phyloP scores from a whole-genome alignment of 2,797 vertebrate genomes.

The Danio jaintianensis region DNA sequence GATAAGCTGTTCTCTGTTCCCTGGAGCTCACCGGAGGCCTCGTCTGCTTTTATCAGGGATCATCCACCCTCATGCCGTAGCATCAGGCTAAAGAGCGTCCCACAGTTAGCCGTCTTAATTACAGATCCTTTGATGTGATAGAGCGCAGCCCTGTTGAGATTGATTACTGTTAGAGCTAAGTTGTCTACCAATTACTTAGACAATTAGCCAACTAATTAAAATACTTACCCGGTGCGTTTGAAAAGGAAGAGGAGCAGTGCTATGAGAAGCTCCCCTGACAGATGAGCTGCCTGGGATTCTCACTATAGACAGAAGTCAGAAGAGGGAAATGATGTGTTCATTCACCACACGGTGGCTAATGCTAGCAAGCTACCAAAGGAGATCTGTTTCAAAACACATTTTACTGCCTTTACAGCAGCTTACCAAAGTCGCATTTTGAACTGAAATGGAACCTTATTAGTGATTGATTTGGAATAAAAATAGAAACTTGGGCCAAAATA shows the following conservation, averaged over 20 bases:
- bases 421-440: not conserved
- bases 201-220: conserved; percentile 99
- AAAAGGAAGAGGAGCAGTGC: conserved; percentile 88
- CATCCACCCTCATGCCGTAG: conserved; percentile 67
- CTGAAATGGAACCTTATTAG: not conserved
- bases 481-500: not conserved
- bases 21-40: conserved; percentile 72
- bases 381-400: not conserved
- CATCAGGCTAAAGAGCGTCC: conserved; percentile 74
- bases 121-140: conserved; percentile 99
- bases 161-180: conserved; percentile 99
- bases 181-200: conserved; percentile 99
- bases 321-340: conserved; percentile 55
- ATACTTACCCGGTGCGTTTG: conserved; percentile 98
- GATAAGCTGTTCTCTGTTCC: conserved; percentile 67
- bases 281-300: conserved; percentile 88
- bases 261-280: conserved; percentile 85
- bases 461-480: not conserved
- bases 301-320: conserved; percentile 46
- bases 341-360: not conserved
- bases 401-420: not conserved
- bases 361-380: conserved; percentile 23
- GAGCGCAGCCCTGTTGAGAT: conserved; percentile 97
- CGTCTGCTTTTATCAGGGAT: conserved; percentile 78
- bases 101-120: conserved; percentile 93